Conservation (phyloP, 2,113 vertebrate species). For the Pterocles burchelli region DNA sequence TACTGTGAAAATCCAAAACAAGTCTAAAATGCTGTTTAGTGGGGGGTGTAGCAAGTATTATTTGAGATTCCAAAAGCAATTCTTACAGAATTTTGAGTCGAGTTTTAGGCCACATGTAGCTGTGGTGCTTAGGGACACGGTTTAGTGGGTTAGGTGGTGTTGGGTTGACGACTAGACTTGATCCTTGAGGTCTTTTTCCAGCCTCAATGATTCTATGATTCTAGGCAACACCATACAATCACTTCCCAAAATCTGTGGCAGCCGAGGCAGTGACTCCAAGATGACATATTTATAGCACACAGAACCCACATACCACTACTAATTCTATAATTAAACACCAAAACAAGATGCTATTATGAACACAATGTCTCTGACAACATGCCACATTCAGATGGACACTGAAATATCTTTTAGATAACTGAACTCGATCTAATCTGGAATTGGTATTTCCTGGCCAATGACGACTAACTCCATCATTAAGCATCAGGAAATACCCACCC, state of each 20-base stretch:
- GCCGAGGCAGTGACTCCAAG: not conserved
- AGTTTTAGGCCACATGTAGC: not conserved
- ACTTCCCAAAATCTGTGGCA: not conserved
- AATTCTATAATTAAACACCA: conserved; percentile 25
- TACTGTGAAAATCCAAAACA: not conserved
- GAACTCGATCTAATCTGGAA: not conserved
- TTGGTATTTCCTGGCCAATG: conserved; percentile 54
- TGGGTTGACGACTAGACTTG: no score
- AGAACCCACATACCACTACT: not conserved
- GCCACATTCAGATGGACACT: not conserved
- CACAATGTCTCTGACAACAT: not conserved
- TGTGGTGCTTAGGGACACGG: no score
- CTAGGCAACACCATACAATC: not conserved
- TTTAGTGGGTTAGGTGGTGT: no score
- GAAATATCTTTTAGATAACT: conserved; percentile 32
- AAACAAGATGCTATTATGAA: not conserved
- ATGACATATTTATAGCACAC: not conserved
- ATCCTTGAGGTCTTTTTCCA: no score
- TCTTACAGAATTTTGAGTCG: not conserved
- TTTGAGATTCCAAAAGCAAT: not conserved
- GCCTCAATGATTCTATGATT: no score
- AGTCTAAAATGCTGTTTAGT: not conserved
- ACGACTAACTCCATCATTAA: conserved; percentile 36
- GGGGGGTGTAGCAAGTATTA: not conserved
- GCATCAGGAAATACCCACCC: conserved; percentile 28